Conservation (phyloP, 2,113 vertebrate genomes). For the Apaloderma vittatum region DNA sequence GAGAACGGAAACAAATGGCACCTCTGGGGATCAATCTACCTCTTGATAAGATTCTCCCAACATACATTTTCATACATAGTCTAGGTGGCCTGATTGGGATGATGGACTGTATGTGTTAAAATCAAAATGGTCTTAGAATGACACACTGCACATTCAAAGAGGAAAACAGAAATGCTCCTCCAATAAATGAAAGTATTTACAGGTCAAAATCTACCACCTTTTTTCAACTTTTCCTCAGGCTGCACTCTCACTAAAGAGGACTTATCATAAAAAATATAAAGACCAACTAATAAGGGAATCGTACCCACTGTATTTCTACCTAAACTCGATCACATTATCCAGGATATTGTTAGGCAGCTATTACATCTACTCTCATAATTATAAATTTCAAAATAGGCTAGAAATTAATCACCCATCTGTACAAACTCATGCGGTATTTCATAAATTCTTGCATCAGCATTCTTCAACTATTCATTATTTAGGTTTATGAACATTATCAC, state of each 20-base stretch:
- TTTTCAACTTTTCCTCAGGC: neutral
- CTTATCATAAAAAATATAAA: neutral
- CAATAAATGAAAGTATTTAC: neutral
- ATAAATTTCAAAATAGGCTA: neutral
- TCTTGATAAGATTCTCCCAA: neutral
- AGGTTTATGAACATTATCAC: neutral
- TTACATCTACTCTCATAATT: neutral
- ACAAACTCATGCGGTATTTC: neutral
- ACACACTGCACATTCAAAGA: neutral
- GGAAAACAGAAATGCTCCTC: neutral
- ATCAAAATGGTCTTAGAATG: conserved; percentile 21
- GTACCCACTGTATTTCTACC: neutral
- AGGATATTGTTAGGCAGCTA: neutral
- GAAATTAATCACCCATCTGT: conserved; percentile 1
- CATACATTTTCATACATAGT: neutral
- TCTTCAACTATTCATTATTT: conserved; percentile 32
- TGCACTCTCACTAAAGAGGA: neutral
- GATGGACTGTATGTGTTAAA: neutral
- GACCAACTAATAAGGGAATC: neutral
- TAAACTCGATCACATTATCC: neutral
- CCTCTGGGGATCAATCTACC: neutral
- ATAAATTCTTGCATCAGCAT: neutral
- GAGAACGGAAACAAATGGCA: neutral
- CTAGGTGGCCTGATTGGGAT: neutral
- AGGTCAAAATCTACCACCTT: neutral